Percentiles rank a stretch among this genome's conserved stretches.
Evolutionary conservation across 2,888 invertebrate genomes (phyloP).

Genomic region (Cheilosia soror): DNA sequence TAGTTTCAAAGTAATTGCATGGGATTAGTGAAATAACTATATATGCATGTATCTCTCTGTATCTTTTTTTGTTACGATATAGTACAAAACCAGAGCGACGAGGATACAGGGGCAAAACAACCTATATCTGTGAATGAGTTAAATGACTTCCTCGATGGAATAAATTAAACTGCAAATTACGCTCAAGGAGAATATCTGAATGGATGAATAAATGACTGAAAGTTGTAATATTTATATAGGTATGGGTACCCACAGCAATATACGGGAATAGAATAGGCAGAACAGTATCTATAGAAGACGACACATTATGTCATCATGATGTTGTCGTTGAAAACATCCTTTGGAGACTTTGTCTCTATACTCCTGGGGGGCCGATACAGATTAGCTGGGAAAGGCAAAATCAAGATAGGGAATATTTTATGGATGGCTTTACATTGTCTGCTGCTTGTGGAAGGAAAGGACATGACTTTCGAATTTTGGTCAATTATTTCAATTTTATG

Average conservation of each 20-base stretch:
- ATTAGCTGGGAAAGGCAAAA: background rate
- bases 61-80: background rate
- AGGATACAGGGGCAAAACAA: background rate
- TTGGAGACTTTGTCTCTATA: background rate
- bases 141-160: slow-evolving; percentile 24
- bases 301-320: slow-evolving; percentile 19
- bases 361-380: background rate
- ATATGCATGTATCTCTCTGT: background rate
- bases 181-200: slow-evolving; percentile 11
- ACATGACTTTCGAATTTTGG: slow-evolving; percentile 20
- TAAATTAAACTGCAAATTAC: slow-evolving; percentile 46
- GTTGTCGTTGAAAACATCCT: too few relatives aligned
- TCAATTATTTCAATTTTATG: slow-evolving; percentile 31
- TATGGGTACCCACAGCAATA: background rate
- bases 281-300: background rate
- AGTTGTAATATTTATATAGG: background rate
- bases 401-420: slow-evolving; percentile 8
- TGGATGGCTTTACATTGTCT: background rate
- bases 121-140: slow-evolving; percentile 18
- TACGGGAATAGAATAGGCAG: background rate
- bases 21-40: slow-evolving; percentile 44
- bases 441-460: background rate
- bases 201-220: slow-evolving; percentile 19
- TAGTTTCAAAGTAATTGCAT: slow-evolving; percentile 38
- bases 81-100: background rate